Evolutionary conservation across 2,113 vertebrate genomes (phyloP).

Genomic region (Craseonycteris thonglongyai): DNA sequence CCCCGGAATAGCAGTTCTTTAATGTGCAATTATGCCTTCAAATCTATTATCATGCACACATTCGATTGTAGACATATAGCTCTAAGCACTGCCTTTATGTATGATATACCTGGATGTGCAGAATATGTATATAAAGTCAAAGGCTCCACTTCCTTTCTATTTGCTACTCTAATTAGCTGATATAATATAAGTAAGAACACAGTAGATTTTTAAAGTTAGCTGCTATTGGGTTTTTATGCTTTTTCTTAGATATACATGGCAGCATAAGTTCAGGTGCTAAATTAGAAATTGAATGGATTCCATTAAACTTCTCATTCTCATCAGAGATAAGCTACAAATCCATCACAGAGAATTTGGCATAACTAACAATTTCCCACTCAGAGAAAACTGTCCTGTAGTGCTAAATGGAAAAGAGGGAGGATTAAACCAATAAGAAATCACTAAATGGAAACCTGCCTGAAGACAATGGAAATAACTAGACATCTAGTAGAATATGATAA

Average conservation of each 20-base stretch:
- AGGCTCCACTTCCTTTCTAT: background rate
- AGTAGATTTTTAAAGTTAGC: background rate
- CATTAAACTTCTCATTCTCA: background rate
- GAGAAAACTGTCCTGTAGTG: background rate
- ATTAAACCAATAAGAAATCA: background rate
- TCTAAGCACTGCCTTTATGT: background rate
- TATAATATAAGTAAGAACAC: background rate
- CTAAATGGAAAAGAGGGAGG: background rate
- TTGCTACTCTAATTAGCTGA: background rate
- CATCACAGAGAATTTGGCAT: background rate
- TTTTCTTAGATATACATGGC: background rate
- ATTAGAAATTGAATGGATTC: background rate
- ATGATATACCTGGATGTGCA: background rate
- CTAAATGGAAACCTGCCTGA: background rate
- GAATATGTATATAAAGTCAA: background rate
- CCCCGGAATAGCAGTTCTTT: too few species aligned
- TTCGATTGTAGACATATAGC: background rate
- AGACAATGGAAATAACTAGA: background rate
- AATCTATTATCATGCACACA: background rate
- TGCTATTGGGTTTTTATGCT: background rate
- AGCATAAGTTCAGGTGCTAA: background rate
- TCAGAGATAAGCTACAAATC: background rate
- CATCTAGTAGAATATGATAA: background rate
- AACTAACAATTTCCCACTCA: background rate
- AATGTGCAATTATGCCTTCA: background rate